A percentile compares a stretch with the other conserved stretches of the same genome.
These are phyloP conservation scores for Hypomesus transpacificus DNA, from an alignment of 2,113 vertebrate genomes.

Conservation along the genomic window DNA sequence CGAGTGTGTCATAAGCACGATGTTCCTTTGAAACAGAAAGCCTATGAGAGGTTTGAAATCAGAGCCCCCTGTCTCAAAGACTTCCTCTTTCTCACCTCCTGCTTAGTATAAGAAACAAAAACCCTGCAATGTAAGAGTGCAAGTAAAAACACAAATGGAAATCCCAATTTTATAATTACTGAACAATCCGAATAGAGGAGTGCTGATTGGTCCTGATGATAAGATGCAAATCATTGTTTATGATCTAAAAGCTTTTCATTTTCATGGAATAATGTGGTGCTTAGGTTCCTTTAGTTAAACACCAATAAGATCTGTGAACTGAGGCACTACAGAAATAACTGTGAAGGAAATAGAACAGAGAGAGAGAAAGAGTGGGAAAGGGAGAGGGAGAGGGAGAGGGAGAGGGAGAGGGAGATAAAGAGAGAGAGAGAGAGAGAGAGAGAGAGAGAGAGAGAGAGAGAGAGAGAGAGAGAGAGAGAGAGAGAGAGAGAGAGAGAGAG, in stretches of 20 bases:
- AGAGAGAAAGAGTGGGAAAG: background rate
- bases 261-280: background rate
- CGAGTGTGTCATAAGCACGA: slow-evolving; percentile 29
- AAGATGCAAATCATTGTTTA: background rate
- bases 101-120: background rate
- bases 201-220: slow-evolving; percentile 5
- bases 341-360: slow-evolving; percentile 31
- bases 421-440: slow-evolving; percentile 3
- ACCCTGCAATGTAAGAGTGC: too few species aligned
- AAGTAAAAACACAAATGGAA: background rate
- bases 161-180: too few species aligned
- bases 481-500: background rate
- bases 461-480: slow-evolving; percentile 3
- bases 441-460: slow-evolving; percentile 4
- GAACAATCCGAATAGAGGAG: too few species aligned
- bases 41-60: slow-evolving; percentile 31
- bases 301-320: background rate
- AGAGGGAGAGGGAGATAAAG: background rate
- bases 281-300: background rate
- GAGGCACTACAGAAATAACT: slow-evolving; percentile 8
- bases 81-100: slow-evolving; percentile 21
- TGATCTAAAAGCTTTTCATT: slow-evolving; percentile 2
- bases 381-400: background rate
- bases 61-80: slow-evolving; percentile 25
- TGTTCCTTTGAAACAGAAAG: slow-evolving; percentile 48